These are phyloP conservation scores for Abrostola triplasia DNA, from an alignment of 2,888 invertebrate species.

Conservation along the genomic window DNA sequence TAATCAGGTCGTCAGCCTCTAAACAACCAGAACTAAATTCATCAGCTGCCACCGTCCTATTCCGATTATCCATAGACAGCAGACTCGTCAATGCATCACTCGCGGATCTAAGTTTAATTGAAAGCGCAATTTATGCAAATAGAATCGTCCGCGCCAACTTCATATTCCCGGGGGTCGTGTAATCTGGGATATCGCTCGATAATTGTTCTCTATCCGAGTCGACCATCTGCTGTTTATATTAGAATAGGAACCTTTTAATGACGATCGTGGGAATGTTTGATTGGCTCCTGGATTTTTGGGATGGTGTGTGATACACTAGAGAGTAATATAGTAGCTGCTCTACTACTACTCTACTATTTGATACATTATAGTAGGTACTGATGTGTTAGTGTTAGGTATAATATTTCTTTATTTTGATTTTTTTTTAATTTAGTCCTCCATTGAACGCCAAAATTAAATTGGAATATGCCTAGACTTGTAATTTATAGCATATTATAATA, in stretches of 20 bases:
- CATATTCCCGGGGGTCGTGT: conserved; percentile 50
- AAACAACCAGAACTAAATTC: conserved; percentile 5
- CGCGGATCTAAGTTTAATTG: conserved; percentile 59
- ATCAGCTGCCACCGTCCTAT: conserved; percentile 5
- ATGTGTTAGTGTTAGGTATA: no score
- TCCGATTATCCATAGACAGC: conserved; percentile 8
- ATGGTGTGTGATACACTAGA: not conserved
- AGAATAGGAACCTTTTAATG: conserved; percentile 21
- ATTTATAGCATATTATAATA: no score
- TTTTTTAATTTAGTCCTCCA: no score
- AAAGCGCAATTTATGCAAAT: conserved; percentile 68
- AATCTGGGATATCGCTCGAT: conserved; percentile 64
- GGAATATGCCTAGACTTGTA: no score
- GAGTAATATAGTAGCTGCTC: no score
- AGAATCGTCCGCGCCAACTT: conserved; percentile 46
- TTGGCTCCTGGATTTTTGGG: not conserved
- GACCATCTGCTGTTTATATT: conserved; percentile 54
- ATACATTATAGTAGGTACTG: no score
- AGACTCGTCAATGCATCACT: conserved; percentile 41
- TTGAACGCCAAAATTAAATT: no score
- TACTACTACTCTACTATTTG: no score
- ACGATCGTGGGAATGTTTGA: not conserved
- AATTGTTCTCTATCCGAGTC: conserved; percentile 56
- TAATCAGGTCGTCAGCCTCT: no score
- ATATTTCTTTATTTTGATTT: no score